Conservation (phyloP, 2,888 invertebrate species). For the Eupithecia tripunctaria region DNA sequence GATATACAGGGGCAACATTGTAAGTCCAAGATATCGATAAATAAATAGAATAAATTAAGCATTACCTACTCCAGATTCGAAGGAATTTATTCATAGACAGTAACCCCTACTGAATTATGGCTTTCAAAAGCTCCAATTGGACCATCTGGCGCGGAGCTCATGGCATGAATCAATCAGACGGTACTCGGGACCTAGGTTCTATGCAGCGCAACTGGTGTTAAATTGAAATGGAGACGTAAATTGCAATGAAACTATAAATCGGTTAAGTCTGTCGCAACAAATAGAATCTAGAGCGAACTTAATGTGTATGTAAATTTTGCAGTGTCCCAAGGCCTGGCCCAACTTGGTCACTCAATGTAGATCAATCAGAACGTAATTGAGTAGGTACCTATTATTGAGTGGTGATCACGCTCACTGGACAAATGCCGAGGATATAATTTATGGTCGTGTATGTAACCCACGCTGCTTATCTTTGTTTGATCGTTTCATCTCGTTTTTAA, state of each 20-base stretch:
- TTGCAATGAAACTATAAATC: constrained; percentile 62
- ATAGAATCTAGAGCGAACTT: constrained; percentile 69
- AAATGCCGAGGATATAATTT: constrained; percentile 44
- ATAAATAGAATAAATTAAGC: neutral
- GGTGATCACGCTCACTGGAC: constrained; percentile 45
- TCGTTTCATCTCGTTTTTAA: constrained; percentile 28
- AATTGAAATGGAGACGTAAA: constrained; percentile 65
- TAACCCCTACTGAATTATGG: constrained; percentile 12
- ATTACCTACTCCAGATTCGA: neutral
- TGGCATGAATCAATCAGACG: constrained; percentile 29
- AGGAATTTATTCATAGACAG: constrained; percentile 6
- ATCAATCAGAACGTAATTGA: constrained; percentile 56
- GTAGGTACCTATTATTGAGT: constrained; percentile 36
- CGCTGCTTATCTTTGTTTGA: constrained; percentile 23
- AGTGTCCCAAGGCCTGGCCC: constrained; percentile 59
- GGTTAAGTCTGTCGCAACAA: constrained; percentile 59
- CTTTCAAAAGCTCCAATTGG: constrained; percentile 7
- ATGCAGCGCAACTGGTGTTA: constrained; percentile 47
- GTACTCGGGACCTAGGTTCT: constrained; percentile 16
- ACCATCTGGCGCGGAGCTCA: constrained; percentile 25
- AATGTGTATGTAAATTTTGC: constrained; percentile 73
- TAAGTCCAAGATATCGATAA: neutral
- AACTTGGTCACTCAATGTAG: constrained; percentile 60
- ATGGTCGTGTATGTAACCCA: constrained; percentile 29
- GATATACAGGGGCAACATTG: neutral